phyloP scores from a whole-genome alignment of 2,113 vertebrate species.

The Platycercus adscitus region DNA sequence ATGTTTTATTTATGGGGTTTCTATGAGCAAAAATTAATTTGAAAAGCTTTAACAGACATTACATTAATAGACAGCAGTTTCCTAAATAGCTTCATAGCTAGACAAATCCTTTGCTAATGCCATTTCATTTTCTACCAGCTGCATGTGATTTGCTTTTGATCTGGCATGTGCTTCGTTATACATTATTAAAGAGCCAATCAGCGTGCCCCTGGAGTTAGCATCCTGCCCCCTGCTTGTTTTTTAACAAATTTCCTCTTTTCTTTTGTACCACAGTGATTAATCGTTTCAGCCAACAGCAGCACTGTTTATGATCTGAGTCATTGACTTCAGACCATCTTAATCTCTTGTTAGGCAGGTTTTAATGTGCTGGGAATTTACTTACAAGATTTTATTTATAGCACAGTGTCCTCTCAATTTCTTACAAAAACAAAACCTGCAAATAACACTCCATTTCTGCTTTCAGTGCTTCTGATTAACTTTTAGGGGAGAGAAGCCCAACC shows the following conservation, averaged over 20 bases:
- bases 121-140: slow-evolving; percentile 58
- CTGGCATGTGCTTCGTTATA: slow-evolving; percentile 63
- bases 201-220: slow-evolving; percentile 63
- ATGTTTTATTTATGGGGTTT: slow-evolving; percentile 33
- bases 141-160: slow-evolving; percentile 72
- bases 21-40: slow-evolving; percentile 46
- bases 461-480: slow-evolving; percentile 28
- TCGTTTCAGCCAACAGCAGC: slow-evolving; percentile 51
- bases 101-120: slow-evolving; percentile 65
- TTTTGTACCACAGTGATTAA: slow-evolving; percentile 73
- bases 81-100: slow-evolving; percentile 57
- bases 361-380: slow-evolving; percentile 55
- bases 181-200: slow-evolving; percentile 75
- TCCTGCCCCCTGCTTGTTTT: slow-evolving; percentile 69
- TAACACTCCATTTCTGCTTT: slow-evolving; percentile 9
- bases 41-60: slow-evolving; percentile 47
- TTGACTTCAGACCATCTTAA: slow-evolving; percentile 60
- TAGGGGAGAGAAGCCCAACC: neutral
- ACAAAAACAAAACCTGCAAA: slow-evolving; percentile 20
- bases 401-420: slow-evolving; percentile 27
- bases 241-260: slow-evolving; percentile 75
- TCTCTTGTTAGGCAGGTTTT: slow-evolving; percentile 51
- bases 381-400: slow-evolving; percentile 60
- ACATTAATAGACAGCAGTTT: slow-evolving; percentile 54
- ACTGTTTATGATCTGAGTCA: slow-evolving; percentile 69